Conservation (phyloP, 2,888 invertebrate species). For the Phaonia tiefii region DNA sequence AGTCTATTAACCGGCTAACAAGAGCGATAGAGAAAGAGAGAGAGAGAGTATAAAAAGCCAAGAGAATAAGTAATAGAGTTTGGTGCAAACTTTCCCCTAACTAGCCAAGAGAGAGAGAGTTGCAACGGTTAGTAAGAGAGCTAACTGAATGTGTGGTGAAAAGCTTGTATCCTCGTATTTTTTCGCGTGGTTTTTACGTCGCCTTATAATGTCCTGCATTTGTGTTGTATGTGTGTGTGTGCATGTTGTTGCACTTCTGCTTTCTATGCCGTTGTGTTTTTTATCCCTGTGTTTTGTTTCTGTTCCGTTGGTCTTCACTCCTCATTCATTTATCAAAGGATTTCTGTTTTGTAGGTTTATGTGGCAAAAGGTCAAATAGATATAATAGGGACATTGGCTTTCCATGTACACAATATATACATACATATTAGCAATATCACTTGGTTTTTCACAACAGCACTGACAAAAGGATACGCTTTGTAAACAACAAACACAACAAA, state of each 20-base stretch:
- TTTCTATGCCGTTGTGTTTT: conserved; percentile 3
- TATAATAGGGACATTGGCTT: conserved; percentile 46
- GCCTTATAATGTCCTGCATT: conserved; percentile 18
- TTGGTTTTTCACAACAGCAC: too few species aligned
- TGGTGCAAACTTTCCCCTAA: too few species aligned
- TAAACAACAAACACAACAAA: too few species aligned
- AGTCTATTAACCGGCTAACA: conserved; percentile 2
- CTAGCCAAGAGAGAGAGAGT: neutral
- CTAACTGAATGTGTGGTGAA: conserved; percentile 30
- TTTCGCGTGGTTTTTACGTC: neutral
- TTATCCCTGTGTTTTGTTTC: too few species aligned
- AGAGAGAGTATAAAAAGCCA: neutral
- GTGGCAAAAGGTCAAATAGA: conserved; percentile 62
- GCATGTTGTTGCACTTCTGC: conserved; percentile 21
- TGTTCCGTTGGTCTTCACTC: neutral
- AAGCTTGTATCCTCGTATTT: conserved; percentile 14
- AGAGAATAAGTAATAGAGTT: neutral
- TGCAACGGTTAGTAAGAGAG: neutral
- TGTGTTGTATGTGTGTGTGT: conserved; percentile 16
- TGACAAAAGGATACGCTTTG: too few species aligned
- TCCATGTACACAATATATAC: neutral
- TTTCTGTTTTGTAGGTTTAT: conserved; percentile 56
- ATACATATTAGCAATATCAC: too few species aligned
- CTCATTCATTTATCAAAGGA: conserved; percentile 36
- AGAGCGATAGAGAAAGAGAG: neutral